A percentile compares a stretch with the other conserved stretches of the same genome.
These are phyloP conservation scores for Tricholauxania praeusta DNA, from an alignment of 2,888 invertebrate species.

Conservation along the genomic window DNA sequence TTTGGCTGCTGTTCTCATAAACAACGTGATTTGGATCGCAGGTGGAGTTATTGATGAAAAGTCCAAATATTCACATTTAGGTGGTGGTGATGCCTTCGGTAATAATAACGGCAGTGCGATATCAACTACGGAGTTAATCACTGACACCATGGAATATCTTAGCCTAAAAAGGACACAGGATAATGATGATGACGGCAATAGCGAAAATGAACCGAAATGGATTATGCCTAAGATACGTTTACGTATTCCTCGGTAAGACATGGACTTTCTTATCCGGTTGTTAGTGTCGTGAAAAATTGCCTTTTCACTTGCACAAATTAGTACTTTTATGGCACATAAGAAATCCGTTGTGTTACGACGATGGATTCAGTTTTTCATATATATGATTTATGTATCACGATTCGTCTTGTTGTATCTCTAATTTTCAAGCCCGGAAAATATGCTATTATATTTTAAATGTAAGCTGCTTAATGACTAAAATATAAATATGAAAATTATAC, in stretches of 20 bases:
- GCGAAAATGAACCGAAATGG: constrained; percentile 42
- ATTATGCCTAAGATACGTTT: constrained; percentile 45
- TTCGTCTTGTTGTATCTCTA: too few species aligned
- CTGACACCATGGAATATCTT: constrained; percentile 54
- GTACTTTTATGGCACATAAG: too few species aligned
- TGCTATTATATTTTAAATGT: too few species aligned
- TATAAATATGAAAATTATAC: too few species aligned
- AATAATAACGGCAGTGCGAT: constrained; percentile 30
- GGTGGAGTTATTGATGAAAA: constrained; percentile 73
- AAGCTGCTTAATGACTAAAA: too few species aligned
- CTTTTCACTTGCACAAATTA: too few species aligned
- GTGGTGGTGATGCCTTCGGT: neutral
- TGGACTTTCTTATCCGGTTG: neutral
- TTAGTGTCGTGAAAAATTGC: too few species aligned
- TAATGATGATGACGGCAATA: constrained; percentile 33
- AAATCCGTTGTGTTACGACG: too few species aligned
- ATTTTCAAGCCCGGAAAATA: too few species aligned
- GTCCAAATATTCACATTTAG: constrained; percentile 26
- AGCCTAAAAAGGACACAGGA: constrained; percentile 43
- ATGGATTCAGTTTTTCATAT: too few species aligned
- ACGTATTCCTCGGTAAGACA: constrained; percentile 48
- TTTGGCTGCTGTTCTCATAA: constrained; percentile 51
- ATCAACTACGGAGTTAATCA: constrained; percentile 47
- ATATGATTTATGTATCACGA: too few species aligned
- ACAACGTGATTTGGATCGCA: constrained; percentile 75